Percentiles rank a stretch among this genome's conserved stretches.
These are phyloP conservation scores for Kryptolebias marmoratus DNA, from an alignment of 2,113 vertebrate genomes.

Conservation along the genomic window DNA sequence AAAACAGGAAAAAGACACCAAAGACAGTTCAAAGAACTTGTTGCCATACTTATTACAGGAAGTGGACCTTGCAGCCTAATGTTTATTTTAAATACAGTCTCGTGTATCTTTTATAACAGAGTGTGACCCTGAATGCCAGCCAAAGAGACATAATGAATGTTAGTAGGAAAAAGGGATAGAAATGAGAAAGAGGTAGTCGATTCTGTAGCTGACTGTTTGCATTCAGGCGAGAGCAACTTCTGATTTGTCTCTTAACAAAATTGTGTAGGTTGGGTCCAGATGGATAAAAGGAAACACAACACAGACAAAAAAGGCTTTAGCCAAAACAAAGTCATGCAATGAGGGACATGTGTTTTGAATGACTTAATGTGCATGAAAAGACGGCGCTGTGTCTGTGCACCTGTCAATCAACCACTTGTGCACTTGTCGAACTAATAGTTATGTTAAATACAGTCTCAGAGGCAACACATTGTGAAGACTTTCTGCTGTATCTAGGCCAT, in stretches of 20 bases:
- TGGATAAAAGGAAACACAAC: not conserved
- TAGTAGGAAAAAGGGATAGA: not conserved
- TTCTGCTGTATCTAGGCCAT: constrained; percentile 57
- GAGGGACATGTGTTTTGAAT: no score
- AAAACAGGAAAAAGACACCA: no score
- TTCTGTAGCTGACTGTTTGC: constrained; percentile 10
- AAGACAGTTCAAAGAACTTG: no score
- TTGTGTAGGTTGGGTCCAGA: not conserved
- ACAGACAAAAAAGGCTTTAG: not conserved
- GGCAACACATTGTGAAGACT: constrained; percentile 13
- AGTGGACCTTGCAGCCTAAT: not conserved
- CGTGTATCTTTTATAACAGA: constrained; percentile 16
- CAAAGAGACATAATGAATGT: constrained; percentile 19
- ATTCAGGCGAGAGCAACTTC: constrained; percentile 19
- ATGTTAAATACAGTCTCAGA: constrained; percentile 52
- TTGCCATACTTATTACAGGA: not conserved
- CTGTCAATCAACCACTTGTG: constrained; percentile 43
- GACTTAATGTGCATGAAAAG: not conserved
- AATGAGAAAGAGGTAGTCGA: constrained; percentile 13
- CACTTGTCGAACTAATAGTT: constrained; percentile 33
- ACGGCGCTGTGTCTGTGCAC: not conserved
- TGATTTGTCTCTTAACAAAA: not conserved
- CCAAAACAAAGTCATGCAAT: no score
- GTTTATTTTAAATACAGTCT: constrained; percentile 11
- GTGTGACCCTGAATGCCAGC: constrained; percentile 15